phyloP scores from a whole-genome alignment of 2,113 vertebrate species.

The Antigone vipio region DNA sequence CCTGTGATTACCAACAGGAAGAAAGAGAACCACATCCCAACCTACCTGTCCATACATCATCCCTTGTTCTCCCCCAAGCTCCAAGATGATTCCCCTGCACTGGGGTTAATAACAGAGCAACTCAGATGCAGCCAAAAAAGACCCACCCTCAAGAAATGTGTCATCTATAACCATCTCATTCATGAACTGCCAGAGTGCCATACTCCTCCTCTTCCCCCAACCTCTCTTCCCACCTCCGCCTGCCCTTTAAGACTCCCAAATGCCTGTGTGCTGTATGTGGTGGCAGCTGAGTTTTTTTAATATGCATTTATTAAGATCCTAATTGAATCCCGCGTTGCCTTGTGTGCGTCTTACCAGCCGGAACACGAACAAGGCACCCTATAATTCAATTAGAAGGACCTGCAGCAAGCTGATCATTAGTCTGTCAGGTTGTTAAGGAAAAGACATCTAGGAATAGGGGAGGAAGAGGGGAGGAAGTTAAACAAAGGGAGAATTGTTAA shows the following conservation, averaged over 20 bases:
- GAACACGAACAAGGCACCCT: constrained; percentile 70
- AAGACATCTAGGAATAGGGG: constrained; percentile 31
- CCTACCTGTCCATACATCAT: not conserved
- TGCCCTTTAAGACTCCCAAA: constrained; percentile 43
- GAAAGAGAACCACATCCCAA: not conserved
- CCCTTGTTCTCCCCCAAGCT: not conserved
- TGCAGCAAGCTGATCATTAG: constrained; percentile 65
- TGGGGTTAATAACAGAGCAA: constrained; percentile 2
- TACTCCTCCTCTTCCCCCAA: not conserved
- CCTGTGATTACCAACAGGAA: not conserved
- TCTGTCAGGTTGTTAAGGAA: constrained; percentile 64
- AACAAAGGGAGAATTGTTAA: constrained; percentile 34
- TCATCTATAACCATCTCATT: constrained; percentile 13
- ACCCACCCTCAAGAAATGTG: not conserved
- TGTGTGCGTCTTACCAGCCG: constrained; percentile 59
- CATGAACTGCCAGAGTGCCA: constrained; percentile 8
- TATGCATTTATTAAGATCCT: constrained; percentile 64
- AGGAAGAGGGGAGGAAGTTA: constrained; percentile 26
- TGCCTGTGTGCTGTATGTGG: constrained; percentile 25
- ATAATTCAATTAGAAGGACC: constrained; percentile 72
- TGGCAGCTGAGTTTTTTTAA: constrained; percentile 59
- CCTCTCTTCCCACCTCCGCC: not conserved
- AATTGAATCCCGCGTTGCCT: constrained; percentile 73
- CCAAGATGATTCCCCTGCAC: not conserved
- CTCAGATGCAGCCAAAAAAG: not conserved